These are phyloP conservation scores for Camponotus vicinus DNA, from an alignment of 1,140 invertebrate genomes.

Conservation along the genomic window DNA sequence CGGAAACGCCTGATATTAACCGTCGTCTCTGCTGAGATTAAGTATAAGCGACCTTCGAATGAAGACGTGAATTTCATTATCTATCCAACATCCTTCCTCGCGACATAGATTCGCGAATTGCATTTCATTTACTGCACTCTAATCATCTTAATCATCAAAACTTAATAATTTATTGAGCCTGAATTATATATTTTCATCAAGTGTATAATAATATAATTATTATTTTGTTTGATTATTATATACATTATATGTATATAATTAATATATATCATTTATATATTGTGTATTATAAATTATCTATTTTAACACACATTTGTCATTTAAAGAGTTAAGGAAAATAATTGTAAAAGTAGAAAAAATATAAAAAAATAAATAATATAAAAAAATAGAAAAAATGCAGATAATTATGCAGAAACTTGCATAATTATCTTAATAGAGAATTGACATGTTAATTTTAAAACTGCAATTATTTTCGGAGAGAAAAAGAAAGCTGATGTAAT, in stretches of 20 bases:
- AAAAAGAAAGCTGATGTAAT: neutral
- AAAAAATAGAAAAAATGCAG: neutral
- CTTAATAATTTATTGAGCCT: neutral
- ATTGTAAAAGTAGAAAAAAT: neutral
- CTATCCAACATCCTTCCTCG: neutral
- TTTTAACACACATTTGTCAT: neutral
- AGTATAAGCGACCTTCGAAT: constrained; percentile 4
- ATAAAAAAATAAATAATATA: no score
- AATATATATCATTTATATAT: no score
- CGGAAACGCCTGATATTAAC: constrained; percentile 17
- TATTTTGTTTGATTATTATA: neutral
- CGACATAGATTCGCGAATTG: neutral
- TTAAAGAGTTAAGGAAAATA: neutral
- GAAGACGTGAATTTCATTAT: neutral
- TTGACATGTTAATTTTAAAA: neutral
- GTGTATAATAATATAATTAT: neutral
- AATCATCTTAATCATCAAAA: neutral
- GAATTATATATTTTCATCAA: neutral
- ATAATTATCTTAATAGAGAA: neutral
- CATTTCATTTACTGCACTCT: neutral
- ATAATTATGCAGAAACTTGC: neutral
- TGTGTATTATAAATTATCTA: no score
- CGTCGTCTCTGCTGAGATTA: constrained; percentile 31
- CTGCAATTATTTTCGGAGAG: neutral
- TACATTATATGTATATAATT: no score